Conservation (phyloP, 1,140 invertebrate species). For the Rhysida immarginata region DNA sequence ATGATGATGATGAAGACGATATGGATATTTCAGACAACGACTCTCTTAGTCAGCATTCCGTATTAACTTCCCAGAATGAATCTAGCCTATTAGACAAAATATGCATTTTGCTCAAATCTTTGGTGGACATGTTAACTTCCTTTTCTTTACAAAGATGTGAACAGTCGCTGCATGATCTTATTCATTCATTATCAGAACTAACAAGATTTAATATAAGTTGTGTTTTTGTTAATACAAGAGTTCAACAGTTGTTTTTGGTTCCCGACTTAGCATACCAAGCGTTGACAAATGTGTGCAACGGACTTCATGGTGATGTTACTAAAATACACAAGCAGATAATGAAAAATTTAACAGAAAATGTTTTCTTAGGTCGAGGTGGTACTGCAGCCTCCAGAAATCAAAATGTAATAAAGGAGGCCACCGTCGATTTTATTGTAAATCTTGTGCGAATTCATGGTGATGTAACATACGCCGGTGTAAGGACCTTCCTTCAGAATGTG, state of each 20-base stretch:
- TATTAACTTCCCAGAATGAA: slow-evolving; percentile 14
- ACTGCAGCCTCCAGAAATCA: slow-evolving; percentile 27
- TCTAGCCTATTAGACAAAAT: slow-evolving; percentile 19
- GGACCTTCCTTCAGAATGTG: slow-evolving; percentile 40
- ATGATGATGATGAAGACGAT: too few species aligned
- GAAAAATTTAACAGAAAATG: slow-evolving; percentile 33
- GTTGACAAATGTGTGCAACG: slow-evolving; percentile 31
- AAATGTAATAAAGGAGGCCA: slow-evolving; percentile 32
- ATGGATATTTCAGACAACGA: too few species aligned
- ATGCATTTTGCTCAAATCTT: slow-evolving; percentile 30
- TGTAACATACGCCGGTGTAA: slow-evolving; percentile 26
- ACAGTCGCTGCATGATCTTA: slow-evolving; percentile 32
- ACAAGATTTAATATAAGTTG: slow-evolving; percentile 33
- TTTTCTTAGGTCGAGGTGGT: slow-evolving; percentile 28
- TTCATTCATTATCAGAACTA: slow-evolving; percentile 34
- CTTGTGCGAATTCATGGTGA: slow-evolving; percentile 29
- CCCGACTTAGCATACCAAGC: slow-evolving; percentile 25
- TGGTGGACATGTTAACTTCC: slow-evolving; percentile 30
- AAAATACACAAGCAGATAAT: slow-evolving; percentile 33
- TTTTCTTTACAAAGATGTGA: slow-evolving; percentile 36
- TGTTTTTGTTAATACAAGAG: slow-evolving; percentile 19
- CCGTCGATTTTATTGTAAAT: slow-evolving; percentile 36
- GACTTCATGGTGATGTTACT: slow-evolving; percentile 33
- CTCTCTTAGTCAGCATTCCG: too few species aligned
- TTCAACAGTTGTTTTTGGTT: slow-evolving; percentile 31